Conservation (phyloP, 2,113 vertebrate genomes). For the Garra rufa region DNA sequence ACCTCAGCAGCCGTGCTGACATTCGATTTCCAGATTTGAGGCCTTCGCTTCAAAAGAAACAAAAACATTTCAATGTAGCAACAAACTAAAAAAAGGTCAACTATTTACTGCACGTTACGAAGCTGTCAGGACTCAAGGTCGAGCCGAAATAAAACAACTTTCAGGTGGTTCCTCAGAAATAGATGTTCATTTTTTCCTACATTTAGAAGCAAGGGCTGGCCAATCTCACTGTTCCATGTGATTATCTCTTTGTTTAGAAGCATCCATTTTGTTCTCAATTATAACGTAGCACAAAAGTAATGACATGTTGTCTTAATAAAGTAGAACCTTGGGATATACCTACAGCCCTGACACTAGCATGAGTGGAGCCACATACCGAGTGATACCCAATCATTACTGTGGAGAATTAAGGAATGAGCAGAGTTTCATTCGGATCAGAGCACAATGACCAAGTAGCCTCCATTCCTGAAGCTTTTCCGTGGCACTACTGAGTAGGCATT, state of each 20-base stretch:
- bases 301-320: slow-evolving; percentile 57
- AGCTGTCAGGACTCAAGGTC: slow-evolving; percentile 6
- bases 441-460: slow-evolving; percentile 12
- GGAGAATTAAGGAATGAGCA: slow-evolving; percentile 16
- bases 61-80: not conserved
- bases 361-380: slow-evolving; percentile 71
- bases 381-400: slow-evolving; percentile 74
- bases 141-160: not conserved
- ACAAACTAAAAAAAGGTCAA: not conserved
- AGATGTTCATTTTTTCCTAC: slow-evolving; percentile 35
- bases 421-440: slow-evolving; percentile 68
- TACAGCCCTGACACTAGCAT: slow-evolving; percentile 69
- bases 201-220: slow-evolving; percentile 58
- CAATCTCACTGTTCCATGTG: slow-evolving; percentile 53
- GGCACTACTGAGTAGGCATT: not conserved
- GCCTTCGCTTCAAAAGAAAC: not conserved
- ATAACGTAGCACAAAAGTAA: slow-evolving; percentile 67
- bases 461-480: not conserved
- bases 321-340: slow-evolving; percentile 58
- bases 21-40: not conserved
- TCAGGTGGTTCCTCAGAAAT: slow-evolving; percentile 20
- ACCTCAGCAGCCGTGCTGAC: not conserved
- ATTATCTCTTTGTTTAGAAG: slow-evolving; percentile 75
- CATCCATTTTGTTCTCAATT: slow-evolving; percentile 75
- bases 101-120: not conserved